A percentile compares a stretch with the other conserved stretches of the same genome.
These are phyloP conservation scores for Apus apus DNA, from an alignment of 2,113 vertebrate genomes.

Conservation along the genomic window DNA sequence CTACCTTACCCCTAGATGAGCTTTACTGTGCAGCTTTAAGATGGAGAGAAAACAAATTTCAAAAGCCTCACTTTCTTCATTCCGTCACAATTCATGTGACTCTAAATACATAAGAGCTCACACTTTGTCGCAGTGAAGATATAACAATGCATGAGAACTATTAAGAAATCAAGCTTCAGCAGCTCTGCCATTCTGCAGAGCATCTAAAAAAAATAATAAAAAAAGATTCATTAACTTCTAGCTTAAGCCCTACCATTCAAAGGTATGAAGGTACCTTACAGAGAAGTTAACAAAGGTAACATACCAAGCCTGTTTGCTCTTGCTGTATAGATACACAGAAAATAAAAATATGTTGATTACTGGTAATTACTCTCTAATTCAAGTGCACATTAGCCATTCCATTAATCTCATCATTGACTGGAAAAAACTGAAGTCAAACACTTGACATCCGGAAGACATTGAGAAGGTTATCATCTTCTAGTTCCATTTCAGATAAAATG, in stretches of 20 bases:
- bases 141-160: not conserved
- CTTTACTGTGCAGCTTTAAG: not conserved
- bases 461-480: not conserved
- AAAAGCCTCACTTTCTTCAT: not conserved
- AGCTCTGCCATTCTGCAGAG: not conserved
- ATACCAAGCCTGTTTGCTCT: not conserved
- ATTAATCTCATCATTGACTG: not conserved
- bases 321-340: not conserved
- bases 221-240: not conserved
- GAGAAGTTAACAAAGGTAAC: not conserved
- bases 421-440: not conserved
- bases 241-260: not conserved
- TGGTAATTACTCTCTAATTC: not conserved
- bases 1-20: not conserved
- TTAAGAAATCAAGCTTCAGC: not conserved
- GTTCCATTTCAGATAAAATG: not conserved
- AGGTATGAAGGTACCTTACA: not conserved
- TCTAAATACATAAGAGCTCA: not conserved
- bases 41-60: not conserved
- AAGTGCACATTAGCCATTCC: constrained; percentile 1
- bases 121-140: not conserved
- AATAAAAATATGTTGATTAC: not conserved
- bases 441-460: not conserved
- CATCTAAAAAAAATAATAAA: not conserved
- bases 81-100: not conserved